Percentiles rank a stretch among this genome's conserved stretches.
phyloP scores from a whole-genome alignment of 2,888 invertebrate genomes.

The Ceramica pisi region DNA sequence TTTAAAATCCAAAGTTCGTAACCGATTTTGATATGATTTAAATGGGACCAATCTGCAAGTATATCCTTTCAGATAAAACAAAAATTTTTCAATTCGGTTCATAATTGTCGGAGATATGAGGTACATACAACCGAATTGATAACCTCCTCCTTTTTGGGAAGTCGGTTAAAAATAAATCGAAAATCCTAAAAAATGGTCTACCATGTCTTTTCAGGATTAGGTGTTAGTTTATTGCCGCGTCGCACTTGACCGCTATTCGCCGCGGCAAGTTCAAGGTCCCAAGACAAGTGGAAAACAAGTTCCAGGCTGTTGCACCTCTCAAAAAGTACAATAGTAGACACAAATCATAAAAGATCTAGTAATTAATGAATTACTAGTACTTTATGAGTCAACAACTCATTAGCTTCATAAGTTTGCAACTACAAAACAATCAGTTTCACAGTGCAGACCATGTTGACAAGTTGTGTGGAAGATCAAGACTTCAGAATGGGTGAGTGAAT shows the following conservation, averaged over 20 bases:
- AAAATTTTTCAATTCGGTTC: no score
- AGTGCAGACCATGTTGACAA: background rate
- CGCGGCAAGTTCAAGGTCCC: slow-evolving; percentile 30
- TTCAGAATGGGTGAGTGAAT: slow-evolving; percentile 45
- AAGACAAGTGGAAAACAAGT: slow-evolving; percentile 25
- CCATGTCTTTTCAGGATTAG: no score
- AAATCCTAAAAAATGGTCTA: background rate
- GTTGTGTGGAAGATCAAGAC: background rate
- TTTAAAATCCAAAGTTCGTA: no score
- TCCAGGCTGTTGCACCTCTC: background rate
- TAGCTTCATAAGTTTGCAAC: background rate
- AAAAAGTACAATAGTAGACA: background rate
- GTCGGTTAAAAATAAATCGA: background rate
- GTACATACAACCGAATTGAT: no score
- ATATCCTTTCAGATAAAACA: no score
- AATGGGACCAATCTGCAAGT: no score
- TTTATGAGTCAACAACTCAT: slow-evolving; percentile 16
- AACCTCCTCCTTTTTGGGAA: no score
- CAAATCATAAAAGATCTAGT: background rate
- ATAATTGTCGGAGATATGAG: no score
- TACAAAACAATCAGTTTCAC: slow-evolving; percentile 1
- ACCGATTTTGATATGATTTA: no score
- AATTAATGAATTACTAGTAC: background rate
- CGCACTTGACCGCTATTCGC: slow-evolving; percentile 17
- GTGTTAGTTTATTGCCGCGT: slow-evolving; percentile 4